These are phyloP conservation scores for Drosophila affinis DNA, from an alignment of 2,888 invertebrate species.

Conservation along the genomic window DNA sequence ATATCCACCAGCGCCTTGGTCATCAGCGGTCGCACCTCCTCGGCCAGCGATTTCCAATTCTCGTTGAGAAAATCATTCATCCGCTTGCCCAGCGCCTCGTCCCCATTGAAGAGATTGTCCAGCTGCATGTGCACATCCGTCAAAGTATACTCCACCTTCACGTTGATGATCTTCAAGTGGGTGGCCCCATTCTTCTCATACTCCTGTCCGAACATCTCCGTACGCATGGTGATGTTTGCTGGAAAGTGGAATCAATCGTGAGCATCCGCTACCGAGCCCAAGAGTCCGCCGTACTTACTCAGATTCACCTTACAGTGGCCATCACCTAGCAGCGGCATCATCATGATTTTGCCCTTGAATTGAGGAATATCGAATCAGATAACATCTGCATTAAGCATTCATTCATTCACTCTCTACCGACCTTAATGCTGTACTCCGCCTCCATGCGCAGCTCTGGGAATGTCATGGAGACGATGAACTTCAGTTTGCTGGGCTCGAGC, in stretches of 20 bases:
- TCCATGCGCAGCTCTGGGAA: conserved; percentile 88
- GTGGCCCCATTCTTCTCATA: conserved; percentile 84
- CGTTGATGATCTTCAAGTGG: conserved; percentile 87
- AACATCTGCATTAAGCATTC: not conserved
- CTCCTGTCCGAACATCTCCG: conserved; percentile 87
- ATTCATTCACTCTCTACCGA: conserved; percentile 10
- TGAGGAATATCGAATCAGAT: not conserved
- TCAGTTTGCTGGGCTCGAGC: conserved; percentile 84
- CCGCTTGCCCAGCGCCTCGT: conserved; percentile 87
- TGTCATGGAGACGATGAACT: conserved; percentile 86
- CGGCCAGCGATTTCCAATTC: conserved; percentile 89
- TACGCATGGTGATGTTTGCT: conserved; percentile 88
- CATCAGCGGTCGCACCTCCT: conserved; percentile 89
- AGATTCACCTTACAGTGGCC: conserved; percentile 89
- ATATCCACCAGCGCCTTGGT: conserved; percentile 87
- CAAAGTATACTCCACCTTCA: conserved; percentile 88
- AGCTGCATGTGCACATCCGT: conserved; percentile 87
- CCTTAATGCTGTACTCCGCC: conserved; percentile 87
- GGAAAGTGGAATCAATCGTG: conserved; percentile 50
- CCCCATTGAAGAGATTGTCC: conserved; percentile 90
- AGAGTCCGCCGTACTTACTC: conserved; percentile 85
- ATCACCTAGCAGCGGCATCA: conserved; percentile 89
- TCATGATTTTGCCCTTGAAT: conserved; percentile 86
- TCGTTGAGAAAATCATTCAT: conserved; percentile 91
- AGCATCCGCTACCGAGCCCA: not conserved